Evolutionary conservation across 2,888 invertebrate species (phyloP), one percentile per base, ranked within the genome.

Genomic region (Vanessa cardui): DNA sequence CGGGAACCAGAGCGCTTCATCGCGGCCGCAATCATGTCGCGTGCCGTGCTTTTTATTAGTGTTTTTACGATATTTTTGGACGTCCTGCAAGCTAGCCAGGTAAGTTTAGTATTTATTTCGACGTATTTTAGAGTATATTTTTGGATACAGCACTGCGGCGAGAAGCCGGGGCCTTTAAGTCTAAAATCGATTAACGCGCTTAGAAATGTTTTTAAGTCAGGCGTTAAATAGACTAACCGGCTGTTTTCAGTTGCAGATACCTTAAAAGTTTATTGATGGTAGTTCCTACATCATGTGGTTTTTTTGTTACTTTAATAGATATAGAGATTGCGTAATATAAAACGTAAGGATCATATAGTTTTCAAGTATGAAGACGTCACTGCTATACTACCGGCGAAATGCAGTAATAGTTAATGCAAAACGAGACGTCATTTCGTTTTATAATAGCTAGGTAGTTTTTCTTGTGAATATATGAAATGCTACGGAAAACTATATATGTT

Each of bases 11-110:
- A 82, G 82, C 85, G 86, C 84, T 83, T 70, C 73, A 73, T 76
- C 88, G 91, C 90, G 91, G 87, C 87, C 90, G 92, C 92, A 85
- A 93, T 87, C 86, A 94, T 94, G 94, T 89, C 94, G 94, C 94
- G 93, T 86, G 93, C 92, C 90, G 92, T 94, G 89, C 90, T 94
- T 87, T 90, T 93, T 90, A 87, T 94, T 85, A 92, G 93, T 94
- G 94, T 93, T 86, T 92, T 94, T 88, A 90, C 92, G 87, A 90
- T 94, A 88, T 88, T 93, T 87, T 90, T 92, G 90, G 94, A 93
- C 88, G 93, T 92, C 86, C 91, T 94, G 79, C 90, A 90, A 77
- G 91, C 92, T 77, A 92, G 92, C 82, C 93, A 93, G 94, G 94
- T 94, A 88, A 93, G 89, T 82, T 76, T 74, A 73, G 58, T 21